Base-by-base conservation (phyloP, 2,113 vertebrate genomes). In the Onychostoma macrolepis region DNA sequence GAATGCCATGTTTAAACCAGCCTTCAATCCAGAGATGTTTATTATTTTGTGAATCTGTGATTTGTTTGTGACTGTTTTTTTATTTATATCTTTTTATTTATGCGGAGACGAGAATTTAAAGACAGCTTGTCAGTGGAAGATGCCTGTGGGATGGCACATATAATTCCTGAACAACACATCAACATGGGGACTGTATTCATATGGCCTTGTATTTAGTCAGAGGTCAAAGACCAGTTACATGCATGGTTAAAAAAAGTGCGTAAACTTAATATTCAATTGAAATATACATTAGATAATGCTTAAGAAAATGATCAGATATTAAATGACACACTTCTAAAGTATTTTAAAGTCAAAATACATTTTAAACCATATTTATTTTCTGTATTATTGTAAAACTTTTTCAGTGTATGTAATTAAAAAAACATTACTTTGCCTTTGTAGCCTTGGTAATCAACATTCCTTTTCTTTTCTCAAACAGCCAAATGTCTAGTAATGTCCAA, bases 21-120 rank as follows among this genome's bases (percentile, higher is more conserved):
- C n/a, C 72, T 45, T 75, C 72, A 26, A 61, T 75, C 17, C 74
- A 72, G 56, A 74, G 72, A 63, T 80, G 24, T 13, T 80, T 58
- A 80, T 80, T 80, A 26, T 79, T 79, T 36, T 61, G 53, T 3
- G 76, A 79, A 36, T 58, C 11, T 38, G 9, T 72, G 38, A 74
- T 74, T 74, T 74, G 21, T 45, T n/a, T 43, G 38, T 26, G 71
- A 61, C 19, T 36, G 36, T 4, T 80, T 1, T 80, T 81, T 43
- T 41, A 43, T 58, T 41, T 80, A 41, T 41, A n/a, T 75, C 0
- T 75, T 75, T 75, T 15, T 26, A 45, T 75, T 75, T 45, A 75
- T 45, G 72, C 6, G 1, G 72, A 45, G 72, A 75, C 10, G 21
- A n/a, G 38, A 15, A 75, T 4, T 6, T 26, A 75, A 45, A 75